Evolutionary conservation across 2,888 invertebrate genomes (phyloP).

Genomic region (Pycnomerus fuliginosus): DNA sequence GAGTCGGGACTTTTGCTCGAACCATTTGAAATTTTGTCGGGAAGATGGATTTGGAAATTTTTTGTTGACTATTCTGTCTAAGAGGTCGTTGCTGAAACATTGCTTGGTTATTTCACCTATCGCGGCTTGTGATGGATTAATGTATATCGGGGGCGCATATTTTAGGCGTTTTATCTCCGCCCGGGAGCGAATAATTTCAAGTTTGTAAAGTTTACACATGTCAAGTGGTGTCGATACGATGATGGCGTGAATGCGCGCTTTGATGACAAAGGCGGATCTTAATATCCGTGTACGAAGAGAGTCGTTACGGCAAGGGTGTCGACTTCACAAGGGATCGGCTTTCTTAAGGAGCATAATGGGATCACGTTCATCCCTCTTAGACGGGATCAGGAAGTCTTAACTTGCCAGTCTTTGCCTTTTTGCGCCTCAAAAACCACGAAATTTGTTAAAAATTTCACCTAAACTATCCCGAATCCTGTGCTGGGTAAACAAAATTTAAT

Average conservation of each 20-base stretch:
- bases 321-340: slow-evolving; percentile 52
- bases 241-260: slow-evolving; percentile 43
- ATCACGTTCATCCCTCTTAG: slow-evolving; percentile 55
- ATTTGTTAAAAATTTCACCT: background rate
- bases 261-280: slow-evolving; percentile 51
- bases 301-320: slow-evolving; percentile 50
- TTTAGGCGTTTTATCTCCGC: slow-evolving; percentile 50
- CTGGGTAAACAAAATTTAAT: slow-evolving; percentile 15
- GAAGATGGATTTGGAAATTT: no score
- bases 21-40: no score
- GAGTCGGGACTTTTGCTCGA: no score
- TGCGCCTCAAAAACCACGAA: slow-evolving; percentile 43
- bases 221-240: slow-evolving; percentile 50
- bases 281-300: slow-evolving; percentile 49
- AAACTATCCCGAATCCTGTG: background rate
- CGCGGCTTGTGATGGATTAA: slow-evolving; percentile 73
- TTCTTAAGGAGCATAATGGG: slow-evolving; percentile 55
- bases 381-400: slow-evolving; percentile 50
- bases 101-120: slow-evolving; percentile 36
- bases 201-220: slow-evolving; percentile 49
- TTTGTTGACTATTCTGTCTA: background rate
- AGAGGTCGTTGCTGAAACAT: background rate
- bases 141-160: slow-evolving; percentile 74
- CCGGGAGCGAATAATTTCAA: slow-evolving; percentile 43
- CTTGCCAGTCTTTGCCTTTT: slow-evolving; percentile 47